Conservation (phyloP, 2,113 vertebrate genomes). For the Podilymbus podiceps region DNA sequence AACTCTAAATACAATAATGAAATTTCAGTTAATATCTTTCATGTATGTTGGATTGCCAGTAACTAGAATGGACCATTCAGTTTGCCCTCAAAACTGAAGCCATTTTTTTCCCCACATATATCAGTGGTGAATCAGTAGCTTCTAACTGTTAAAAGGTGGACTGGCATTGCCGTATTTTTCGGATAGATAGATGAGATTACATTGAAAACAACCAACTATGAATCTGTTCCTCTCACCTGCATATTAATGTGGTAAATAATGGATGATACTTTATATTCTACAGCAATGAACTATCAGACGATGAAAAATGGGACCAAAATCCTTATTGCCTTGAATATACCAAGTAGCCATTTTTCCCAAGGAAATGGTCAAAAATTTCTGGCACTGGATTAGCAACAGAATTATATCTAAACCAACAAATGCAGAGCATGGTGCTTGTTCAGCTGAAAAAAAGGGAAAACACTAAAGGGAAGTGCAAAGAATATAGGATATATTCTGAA, state of each 20-base stretch:
- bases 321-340: not conserved
- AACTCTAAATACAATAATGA: slow-evolving; percentile 54
- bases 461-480: not conserved
- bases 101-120: not conserved
- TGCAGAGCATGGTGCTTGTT: slow-evolving; percentile 13
- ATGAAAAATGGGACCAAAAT: not conserved
- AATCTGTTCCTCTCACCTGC: not conserved
- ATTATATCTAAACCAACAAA: slow-evolving; percentile 18
- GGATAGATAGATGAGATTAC: not conserved
- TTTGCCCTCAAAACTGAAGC: not conserved
- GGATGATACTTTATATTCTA: not conserved
- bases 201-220: not conserved
- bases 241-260: not conserved
- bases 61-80: not conserved
- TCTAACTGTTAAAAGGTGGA: not conserved
- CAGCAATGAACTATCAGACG: not conserved
- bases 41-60: not conserved
- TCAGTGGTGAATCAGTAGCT: not conserved
- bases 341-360: not conserved
- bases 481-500: not conserved
- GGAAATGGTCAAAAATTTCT: slow-evolving; percentile 11
- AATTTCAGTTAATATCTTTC: slow-evolving; percentile 53
- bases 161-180: not conserved
- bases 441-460: not conserved
- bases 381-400: not conserved